Evolutionary conservation across 2,797 vertebrate genomes (phyloP).

Genomic region (Lepus townsendii): DNA sequence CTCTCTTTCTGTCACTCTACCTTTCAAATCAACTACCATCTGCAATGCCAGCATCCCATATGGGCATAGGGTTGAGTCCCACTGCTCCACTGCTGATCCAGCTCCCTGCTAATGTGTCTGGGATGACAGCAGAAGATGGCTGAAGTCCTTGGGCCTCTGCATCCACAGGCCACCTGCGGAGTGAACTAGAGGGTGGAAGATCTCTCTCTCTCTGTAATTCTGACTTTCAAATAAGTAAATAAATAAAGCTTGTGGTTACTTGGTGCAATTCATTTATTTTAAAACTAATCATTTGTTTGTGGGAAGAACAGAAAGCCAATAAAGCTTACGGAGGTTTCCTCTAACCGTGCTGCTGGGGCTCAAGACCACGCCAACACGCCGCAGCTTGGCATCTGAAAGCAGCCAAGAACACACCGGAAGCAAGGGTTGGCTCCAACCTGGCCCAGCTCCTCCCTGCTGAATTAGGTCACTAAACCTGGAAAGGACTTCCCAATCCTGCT

Average conservation of each 20-base stretch:
- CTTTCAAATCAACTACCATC: no score
- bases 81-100: no score
- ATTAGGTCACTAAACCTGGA: not conserved
- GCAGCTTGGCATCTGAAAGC: not conserved
- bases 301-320: slow-evolving; percentile 6
- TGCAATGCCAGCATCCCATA: no score
- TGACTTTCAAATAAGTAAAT: not conserved
- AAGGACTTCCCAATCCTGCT: not conserved
- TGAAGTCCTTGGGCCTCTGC: no score
- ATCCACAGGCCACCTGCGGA: no score
- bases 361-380: not conserved
- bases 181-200: no score
- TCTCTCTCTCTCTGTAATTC: no score
- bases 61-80: no score
- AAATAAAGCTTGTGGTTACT: slow-evolving; percentile 32
- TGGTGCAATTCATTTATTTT: slow-evolving; percentile 59
- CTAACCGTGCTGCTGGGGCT: not conserved
- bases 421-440: not conserved
- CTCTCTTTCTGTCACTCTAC: no score
- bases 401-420: not conserved
- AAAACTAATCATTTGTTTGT: slow-evolving; percentile 72
- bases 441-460: not conserved
- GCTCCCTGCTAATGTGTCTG: no score
- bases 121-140: no score
- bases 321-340: slow-evolving; percentile 15